Percentiles rank a stretch among this genome's conserved stretches.
These are phyloP conservation scores for Conus canariensis DNA, from an alignment of 2,888 invertebrate species.

Conservation along the genomic window DNA sequence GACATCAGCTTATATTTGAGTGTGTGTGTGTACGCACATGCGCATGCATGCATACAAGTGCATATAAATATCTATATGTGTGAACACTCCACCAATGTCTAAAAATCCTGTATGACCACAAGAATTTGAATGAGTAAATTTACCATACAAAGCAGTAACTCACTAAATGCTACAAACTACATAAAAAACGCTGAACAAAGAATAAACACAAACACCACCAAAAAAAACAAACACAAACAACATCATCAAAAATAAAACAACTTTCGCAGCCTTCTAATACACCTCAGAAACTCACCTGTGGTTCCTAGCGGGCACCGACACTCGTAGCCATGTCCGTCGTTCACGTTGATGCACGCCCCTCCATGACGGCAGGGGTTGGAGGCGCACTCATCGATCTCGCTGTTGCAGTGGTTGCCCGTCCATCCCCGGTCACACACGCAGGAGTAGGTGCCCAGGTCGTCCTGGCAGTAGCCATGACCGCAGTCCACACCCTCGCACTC, in stretches of 20 bases:
- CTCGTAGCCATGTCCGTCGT: constrained; percentile 77
- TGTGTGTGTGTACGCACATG: not conserved
- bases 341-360: constrained; percentile 95
- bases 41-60: not conserved
- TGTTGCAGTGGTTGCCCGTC: constrained; percentile 69
- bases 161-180: no score
- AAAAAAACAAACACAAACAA: not conserved
- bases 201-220: no score
- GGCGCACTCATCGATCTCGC: constrained; percentile 79
- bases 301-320: constrained; percentile 70
- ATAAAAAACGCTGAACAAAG: no score
- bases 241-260: not conserved
- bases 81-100: not conserved
- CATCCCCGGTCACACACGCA: constrained; percentile 73
- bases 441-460: constrained; percentile 87
- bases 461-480: constrained; percentile 88
- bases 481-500: constrained; percentile 88
- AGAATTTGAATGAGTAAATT: not conserved
- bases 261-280: no score
- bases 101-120: not conserved
- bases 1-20: no score
- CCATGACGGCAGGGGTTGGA: constrained; percentile 96
- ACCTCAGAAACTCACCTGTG: constrained; percentile 50
- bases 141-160: no score
- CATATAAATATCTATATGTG: not conserved